These are phyloP conservation scores for Drosophila phalerata DNA, from an alignment of 2,888 invertebrate genomes.

Conservation along the genomic window DNA sequence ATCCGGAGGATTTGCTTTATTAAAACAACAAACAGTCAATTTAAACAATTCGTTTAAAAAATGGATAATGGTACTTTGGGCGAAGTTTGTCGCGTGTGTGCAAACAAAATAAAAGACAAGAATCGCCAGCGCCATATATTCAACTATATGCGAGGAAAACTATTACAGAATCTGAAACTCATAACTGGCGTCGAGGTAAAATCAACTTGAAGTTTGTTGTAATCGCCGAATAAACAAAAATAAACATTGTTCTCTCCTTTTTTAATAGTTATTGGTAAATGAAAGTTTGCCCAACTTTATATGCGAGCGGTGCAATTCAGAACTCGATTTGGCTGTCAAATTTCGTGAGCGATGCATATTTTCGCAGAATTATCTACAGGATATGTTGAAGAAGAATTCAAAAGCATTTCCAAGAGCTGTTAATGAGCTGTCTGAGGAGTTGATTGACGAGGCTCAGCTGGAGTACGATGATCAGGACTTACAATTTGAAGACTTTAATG, in stretches of 20 bases:
- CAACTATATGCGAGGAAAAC: conserved; percentile 50
- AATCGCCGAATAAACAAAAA: neutral
- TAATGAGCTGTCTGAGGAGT: conserved; percentile 50
- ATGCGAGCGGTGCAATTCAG: conserved; percentile 64
- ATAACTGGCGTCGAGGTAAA: conserved; percentile 70
- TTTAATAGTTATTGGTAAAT: conserved; percentile 35
- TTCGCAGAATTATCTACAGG: conserved; percentile 60
- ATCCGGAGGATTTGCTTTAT: too few relatives aligned
- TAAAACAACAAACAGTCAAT: neutral
- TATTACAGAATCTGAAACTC: conserved; percentile 42
- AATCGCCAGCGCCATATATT: conserved; percentile 58
- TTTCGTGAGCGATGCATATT: conserved; percentile 73
- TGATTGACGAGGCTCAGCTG: conserved; percentile 58
- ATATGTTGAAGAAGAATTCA: conserved; percentile 39
- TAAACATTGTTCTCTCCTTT: neutral
- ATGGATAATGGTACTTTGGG: conserved; percentile 27
- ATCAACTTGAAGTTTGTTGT: too few relatives aligned
- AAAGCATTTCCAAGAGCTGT: neutral
- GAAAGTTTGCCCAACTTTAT: conserved; percentile 55
- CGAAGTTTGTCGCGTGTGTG: conserved; percentile 64
- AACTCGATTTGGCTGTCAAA: conserved; percentile 67
- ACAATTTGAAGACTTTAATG: neutral
- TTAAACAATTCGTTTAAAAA: neutral
- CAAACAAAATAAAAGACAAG: conserved; percentile 69
- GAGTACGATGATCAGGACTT: conserved; percentile 22